These are phyloP conservation scores for Agrochola macilenta DNA, from an alignment of 2,888 invertebrate species.

Conservation along the genomic window DNA sequence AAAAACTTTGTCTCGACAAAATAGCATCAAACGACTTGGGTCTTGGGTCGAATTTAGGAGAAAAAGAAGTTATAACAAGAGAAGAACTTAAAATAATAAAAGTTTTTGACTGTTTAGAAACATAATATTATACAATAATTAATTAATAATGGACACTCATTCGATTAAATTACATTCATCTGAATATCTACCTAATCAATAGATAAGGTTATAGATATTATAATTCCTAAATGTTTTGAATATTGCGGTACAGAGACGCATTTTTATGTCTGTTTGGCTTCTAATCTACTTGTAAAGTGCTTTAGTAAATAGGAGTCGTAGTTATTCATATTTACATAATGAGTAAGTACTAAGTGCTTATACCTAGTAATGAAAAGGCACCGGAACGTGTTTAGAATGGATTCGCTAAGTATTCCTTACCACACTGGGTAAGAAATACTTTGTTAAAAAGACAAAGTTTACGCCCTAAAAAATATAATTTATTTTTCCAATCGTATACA, in stretches of 20 bases:
- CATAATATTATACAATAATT: not conserved
- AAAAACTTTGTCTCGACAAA: constrained; percentile 15
- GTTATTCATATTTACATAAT: constrained; percentile 16
- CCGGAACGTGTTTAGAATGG: not conserved
- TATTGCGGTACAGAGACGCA: constrained; percentile 11
- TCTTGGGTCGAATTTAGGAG: not conserved
- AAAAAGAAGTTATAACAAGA: not conserved
- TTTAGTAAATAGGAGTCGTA: not conserved
- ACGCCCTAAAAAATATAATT: not conserved
- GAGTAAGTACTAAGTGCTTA: not conserved
- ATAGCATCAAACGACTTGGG: not conserved
- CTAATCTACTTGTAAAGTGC: constrained; percentile 32
- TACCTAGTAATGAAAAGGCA: not conserved
- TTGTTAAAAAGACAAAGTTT: not conserved
- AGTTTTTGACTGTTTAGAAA: not conserved
- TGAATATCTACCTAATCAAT: not conserved
- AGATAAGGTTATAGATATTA: not conserved
- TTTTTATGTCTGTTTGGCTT: constrained; percentile 30
- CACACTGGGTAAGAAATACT: too few relatives aligned
- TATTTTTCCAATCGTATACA: not conserved
- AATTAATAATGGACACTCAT: not conserved
- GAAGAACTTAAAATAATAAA: not conserved
- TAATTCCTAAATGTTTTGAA: not conserved
- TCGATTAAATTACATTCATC: not conserved
- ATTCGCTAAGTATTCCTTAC: not conserved